Evolutionary conservation across 2,113 vertebrate species (phyloP).

Genomic region (Forbesichthys agassizii): DNA sequence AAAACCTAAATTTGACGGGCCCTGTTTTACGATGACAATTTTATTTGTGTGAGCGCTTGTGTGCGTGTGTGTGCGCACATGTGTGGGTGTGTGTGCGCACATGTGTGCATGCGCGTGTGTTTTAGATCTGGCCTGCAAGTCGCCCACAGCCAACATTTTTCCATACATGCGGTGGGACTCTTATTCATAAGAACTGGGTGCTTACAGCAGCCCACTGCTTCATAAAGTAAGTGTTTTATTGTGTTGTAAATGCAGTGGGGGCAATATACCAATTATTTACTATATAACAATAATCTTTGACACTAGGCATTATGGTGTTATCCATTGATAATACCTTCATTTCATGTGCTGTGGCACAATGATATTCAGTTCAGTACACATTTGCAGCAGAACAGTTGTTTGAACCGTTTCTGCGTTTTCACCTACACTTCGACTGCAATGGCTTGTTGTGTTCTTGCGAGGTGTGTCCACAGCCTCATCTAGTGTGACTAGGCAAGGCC

Average conservation of each 20-base stretch:
- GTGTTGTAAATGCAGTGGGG: background rate
- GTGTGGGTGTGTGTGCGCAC: constrained; percentile 2
- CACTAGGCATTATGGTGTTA: too few relatives aligned
- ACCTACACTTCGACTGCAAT: constrained; percentile 18
- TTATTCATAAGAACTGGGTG: constrained; percentile 79
- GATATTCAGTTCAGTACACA: background rate
- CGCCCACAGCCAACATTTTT: constrained; percentile 62
- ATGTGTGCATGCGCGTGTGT: constrained; percentile 9
- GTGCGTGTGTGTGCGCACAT: background rate
- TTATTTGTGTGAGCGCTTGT: background rate
- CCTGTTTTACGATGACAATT: too few relatives aligned
- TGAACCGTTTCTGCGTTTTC: constrained; percentile 9
- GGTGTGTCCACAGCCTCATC: constrained; percentile 26
- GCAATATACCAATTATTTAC: background rate
- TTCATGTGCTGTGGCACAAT: background rate
- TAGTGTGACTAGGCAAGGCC: background rate
- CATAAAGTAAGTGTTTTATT: constrained; percentile 59
- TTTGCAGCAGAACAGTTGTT: constrained; percentile 17
- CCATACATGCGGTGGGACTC: constrained; percentile 77
- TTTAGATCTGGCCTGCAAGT: constrained; percentile 76
- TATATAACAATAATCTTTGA: too few relatives aligned
- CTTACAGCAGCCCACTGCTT: constrained; percentile 78
- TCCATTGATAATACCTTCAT: background rate
- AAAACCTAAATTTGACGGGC: too few relatives aligned
- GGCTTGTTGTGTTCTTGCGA: constrained; percentile 17